Conservation (phyloP, 2,113 vertebrate genomes). For the Lagopus leucura region DNA sequence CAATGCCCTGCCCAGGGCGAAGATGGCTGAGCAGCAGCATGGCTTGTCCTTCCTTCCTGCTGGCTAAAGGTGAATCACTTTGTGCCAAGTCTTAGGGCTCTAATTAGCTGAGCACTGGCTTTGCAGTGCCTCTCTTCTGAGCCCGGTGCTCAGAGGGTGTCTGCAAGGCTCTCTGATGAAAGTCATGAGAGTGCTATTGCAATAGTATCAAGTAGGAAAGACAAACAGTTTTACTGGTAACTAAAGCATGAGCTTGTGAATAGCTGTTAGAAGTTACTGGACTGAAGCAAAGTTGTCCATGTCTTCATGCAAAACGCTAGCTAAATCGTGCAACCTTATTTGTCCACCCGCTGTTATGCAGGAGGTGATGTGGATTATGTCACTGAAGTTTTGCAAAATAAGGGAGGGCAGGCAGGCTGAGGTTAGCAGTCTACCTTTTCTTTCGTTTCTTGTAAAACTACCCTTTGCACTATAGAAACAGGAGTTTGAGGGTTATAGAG, state of each 20-base stretch:
- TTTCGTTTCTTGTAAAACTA: background rate
- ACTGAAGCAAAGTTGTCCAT: background rate
- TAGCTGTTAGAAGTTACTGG: background rate
- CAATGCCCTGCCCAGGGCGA: background rate
- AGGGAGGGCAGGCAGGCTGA: background rate
- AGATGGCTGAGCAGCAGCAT: background rate
- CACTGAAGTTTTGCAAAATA: background rate
- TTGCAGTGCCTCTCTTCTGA: background rate
- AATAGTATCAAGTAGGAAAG: background rate
- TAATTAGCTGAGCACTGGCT: background rate
- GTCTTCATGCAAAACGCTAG: rapidly evolving
- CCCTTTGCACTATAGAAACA: background rate
- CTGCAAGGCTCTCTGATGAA: background rate
- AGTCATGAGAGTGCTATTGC: background rate
- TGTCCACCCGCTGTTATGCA: background rate
- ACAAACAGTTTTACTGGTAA: background rate
- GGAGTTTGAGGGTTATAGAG: background rate
- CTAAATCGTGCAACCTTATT: background rate
- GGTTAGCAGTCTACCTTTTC: background rate
- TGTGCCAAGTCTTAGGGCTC: background rate
- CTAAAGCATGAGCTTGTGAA: background rate
- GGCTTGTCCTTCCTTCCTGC: background rate
- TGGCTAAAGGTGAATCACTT: background rate
- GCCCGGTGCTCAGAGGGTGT: background rate
- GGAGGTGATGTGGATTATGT: rapidly evolving